Evolutionary conservation across 2,888 invertebrate genomes (phyloP), one percentile per base, ranked within the genome.

Genomic region (Camponotus fellah): DNA sequence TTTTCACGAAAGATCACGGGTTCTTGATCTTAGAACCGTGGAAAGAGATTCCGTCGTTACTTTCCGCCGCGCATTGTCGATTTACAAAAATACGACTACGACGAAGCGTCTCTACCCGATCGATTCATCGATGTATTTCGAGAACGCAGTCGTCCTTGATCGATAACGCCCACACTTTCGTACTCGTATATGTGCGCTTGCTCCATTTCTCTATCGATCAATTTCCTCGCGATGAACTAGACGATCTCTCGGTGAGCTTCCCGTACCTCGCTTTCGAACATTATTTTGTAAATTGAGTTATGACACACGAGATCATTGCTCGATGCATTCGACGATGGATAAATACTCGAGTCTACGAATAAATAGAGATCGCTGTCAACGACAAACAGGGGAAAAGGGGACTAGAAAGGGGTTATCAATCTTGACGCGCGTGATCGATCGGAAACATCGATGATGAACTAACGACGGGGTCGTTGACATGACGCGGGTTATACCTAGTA

Each of bases 51-150:
- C 32, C 32, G 5, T 21, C 77, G n/a, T 46, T 58, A 26, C 26
- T 37, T 37, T 37, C 26, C 34, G n/a, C 4, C 37, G 46, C 76
- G 79, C 77, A 81, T 83, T 74, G 37, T 21, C 76, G 65, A 71
- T 88, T 85, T 88, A 85, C 88, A 91, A 91, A 92, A 92, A 92
- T 92, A 91, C 90, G 82, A 85, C 62, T 66, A 75, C 90, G 83
- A 87, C 86, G 87, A 85, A 60, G 81, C 83, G 84, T 64, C 79
- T 71, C 91, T 91, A 92, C 89, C 53, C 88, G 86, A 92, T 92
- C 89, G 91, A 92, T 92, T 91, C 89, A 87, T 85, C 81, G 79
- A 84, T 56, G 86, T 92, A 92, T 92, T 92, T 92, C 88, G 87
- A 91, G 92, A 90, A 80, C 84, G 49, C 71, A 75, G 46, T 74